Percentiles rank a stretch among this genome's conserved stretches.
These are phyloP conservation scores for Napeogenes inachia DNA, from an alignment of 2,888 invertebrate genomes.

Conservation along the genomic window DNA sequence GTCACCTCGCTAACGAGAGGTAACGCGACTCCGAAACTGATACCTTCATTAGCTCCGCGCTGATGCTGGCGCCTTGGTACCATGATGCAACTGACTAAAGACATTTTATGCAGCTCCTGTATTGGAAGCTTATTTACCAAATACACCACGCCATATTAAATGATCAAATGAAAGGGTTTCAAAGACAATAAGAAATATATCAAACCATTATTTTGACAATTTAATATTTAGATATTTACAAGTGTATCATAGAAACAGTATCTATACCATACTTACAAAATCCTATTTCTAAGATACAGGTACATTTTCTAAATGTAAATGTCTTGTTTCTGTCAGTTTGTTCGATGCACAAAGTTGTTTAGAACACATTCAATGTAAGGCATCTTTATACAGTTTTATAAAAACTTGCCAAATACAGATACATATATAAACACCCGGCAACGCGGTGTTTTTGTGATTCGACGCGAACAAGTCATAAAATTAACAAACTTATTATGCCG, in stretches of 20 bases:
- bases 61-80: slow-evolving; percentile 46
- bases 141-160: too few relatives aligned
- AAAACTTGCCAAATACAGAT: slow-evolving; percentile 44
- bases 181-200: too few relatives aligned
- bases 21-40: slow-evolving; percentile 65
- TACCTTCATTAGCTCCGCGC: slow-evolving; percentile 63
- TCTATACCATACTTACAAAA: too few relatives aligned
- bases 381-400: slow-evolving; percentile 35
- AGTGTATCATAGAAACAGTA: too few relatives aligned
- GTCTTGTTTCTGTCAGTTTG: neutral
- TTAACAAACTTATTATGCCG: slow-evolving; percentile 21
- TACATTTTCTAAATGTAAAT: slow-evolving; percentile 30
- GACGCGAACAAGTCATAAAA: slow-evolving; percentile 42
- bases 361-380: slow-evolving; percentile 28
- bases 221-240: too few relatives aligned
- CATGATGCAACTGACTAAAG: slow-evolving; percentile 36
- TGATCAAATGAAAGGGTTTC: too few relatives aligned
- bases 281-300: too few relatives aligned
- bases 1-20: slow-evolving; percentile 58
- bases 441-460: slow-evolving; percentile 32
- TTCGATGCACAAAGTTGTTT: neutral
- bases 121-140: too few relatives aligned
- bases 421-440: slow-evolving; percentile 39
- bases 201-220: too few relatives aligned
- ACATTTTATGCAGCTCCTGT: too few relatives aligned